phyloP scores from a whole-genome alignment of 2,113 vertebrate species.

The Mesitornis unicolor region DNA sequence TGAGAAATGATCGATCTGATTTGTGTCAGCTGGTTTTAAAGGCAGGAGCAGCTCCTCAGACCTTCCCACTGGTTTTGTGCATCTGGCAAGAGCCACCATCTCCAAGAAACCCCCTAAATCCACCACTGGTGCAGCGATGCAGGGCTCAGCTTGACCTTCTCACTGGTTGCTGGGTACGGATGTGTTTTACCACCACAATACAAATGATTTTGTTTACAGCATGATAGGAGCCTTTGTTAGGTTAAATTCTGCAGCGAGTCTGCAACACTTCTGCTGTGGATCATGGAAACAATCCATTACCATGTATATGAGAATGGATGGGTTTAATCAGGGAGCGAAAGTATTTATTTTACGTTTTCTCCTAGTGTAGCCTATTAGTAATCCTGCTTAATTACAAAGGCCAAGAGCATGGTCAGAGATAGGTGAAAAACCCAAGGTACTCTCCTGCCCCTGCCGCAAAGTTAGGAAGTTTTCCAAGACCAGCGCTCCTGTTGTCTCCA shows the following conservation, averaged over 20 bases:
- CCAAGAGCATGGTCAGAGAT: not conserved
- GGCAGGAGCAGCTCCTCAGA: not conserved
- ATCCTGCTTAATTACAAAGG: not conserved
- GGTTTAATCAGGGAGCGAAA: not conserved
- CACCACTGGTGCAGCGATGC: accelerated
- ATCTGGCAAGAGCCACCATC: not conserved
- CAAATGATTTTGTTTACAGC: not conserved
- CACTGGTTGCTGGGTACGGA: not conserved
- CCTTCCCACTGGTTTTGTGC: not conserved
- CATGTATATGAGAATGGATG: not conserved
- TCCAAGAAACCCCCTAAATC: not conserved
- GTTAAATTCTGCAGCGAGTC: not conserved
- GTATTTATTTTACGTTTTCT: not conserved
- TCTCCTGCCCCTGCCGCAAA: not conserved
- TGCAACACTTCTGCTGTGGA: not conserved
- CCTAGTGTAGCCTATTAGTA: not conserved
- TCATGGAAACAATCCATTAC: not conserved
- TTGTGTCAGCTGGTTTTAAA: not conserved
- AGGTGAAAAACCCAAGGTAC: not conserved
- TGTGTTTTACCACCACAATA: not conserved
- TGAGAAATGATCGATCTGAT: accelerated
- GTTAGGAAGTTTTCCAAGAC: not conserved
- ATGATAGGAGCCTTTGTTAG: not conserved
- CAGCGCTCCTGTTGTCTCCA: not conserved
- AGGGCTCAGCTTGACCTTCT: not conserved